Conservation (phyloP, 2,888 invertebrate genomes). For the Mythimna lalbum region DNA sequence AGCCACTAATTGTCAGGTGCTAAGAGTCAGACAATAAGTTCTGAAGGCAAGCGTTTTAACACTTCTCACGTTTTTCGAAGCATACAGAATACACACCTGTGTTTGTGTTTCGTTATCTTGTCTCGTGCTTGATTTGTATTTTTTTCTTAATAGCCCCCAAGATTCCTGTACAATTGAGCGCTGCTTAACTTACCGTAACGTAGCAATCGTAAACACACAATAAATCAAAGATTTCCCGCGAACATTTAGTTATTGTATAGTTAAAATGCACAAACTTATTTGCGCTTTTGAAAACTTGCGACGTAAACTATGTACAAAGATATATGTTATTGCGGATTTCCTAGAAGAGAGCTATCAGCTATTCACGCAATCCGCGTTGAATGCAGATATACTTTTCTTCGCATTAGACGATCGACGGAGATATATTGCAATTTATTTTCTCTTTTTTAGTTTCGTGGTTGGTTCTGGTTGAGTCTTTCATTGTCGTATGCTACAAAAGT, state of each 20-base stretch:
- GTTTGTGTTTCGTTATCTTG: conserved; percentile 78
- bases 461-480: conserved; percentile 11
- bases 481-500: conserved; percentile 13
- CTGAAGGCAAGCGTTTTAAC: conserved; percentile 72
- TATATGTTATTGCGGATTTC: conserved; percentile 39
- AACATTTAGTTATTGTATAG: conserved; percentile 10
- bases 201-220: conserved; percentile 37
- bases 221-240: conserved; percentile 32
- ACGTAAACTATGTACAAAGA: conserved; percentile 16
- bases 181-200: conserved; percentile 48
- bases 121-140: conserved; percentile 57
- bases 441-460: conserved; percentile 17
- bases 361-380: conserved; percentile 46
- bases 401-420: conserved; percentile 24
- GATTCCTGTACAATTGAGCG: conserved; percentile 48
- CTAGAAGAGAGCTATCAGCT: conserved; percentile 36
- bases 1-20: conserved; percentile 72
- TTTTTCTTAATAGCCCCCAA: conserved; percentile 45
- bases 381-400: conserved; percentile 40
- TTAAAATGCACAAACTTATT: conserved; percentile 22
- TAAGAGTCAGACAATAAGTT: conserved; percentile 73
- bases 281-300: conserved; percentile 20
- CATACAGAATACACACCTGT: conserved; percentile 74
- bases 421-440: conserved; percentile 36
- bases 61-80: conserved; percentile 77